Evolutionary conservation across 2,113 vertebrate species (phyloP).

Genomic region (Nicator chloris): DNA sequence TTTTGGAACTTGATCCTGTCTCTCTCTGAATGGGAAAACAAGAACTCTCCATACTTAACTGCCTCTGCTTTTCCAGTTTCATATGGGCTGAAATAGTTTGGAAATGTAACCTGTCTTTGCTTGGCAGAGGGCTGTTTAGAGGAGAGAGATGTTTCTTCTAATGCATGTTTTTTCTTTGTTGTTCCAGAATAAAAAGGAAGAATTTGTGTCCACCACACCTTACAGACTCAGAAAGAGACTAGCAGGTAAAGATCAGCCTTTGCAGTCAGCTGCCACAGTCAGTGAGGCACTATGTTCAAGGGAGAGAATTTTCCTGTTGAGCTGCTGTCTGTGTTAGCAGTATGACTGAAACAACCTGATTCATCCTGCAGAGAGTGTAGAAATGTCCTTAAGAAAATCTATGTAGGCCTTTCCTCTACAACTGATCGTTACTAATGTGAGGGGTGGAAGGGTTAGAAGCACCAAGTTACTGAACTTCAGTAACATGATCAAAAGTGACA

Average conservation of each 20-base stretch:
- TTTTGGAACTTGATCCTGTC: background rate
- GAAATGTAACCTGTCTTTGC: background rate
- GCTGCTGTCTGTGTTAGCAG: background rate
- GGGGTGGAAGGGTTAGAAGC: background rate
- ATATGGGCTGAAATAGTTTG: background rate
- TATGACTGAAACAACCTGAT: background rate
- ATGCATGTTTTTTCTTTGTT: background rate
- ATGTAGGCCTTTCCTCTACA: background rate
- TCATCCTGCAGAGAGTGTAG: background rate
- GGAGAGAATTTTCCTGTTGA: background rate
- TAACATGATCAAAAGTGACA: background rate
- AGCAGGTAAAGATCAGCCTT: slow-evolving; percentile 74
- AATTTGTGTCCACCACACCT: slow-evolving; percentile 84
- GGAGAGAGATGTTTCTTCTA: background rate
- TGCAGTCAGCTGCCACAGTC: background rate
- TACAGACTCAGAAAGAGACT: slow-evolving; percentile 87
- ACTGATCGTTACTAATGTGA: background rate
- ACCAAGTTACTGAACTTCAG: background rate
- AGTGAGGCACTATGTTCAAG: background rate
- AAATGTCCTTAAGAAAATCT: background rate
- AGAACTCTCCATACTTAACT: background rate
- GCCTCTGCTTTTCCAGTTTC: background rate
- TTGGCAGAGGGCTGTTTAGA: background rate
- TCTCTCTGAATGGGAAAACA: background rate
- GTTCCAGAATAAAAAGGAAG: slow-evolving; percentile 79